phyloP scores from a whole-genome alignment of 2,113 vertebrate species.

The Thunnus maccoyii region DNA sequence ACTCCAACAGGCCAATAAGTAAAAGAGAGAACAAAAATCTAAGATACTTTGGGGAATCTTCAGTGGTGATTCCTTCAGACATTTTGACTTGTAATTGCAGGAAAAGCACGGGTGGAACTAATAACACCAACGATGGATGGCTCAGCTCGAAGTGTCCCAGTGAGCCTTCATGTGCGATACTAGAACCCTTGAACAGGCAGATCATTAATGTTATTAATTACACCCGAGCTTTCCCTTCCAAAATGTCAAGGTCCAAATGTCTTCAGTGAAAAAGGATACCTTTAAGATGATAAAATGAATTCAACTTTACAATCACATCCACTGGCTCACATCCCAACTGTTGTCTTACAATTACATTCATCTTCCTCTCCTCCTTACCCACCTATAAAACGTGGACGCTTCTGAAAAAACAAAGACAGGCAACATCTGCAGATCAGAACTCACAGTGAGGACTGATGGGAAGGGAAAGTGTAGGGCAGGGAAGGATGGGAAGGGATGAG shows the following conservation, averaged over 20 bases:
- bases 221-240: background rate
- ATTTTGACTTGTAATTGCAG: too few relatives aligned
- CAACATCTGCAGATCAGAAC: slow-evolving; percentile 56
- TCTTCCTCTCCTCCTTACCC: slow-evolving; percentile 11
- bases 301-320: background rate
- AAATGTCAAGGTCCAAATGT: background rate
- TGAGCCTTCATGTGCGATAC: too few relatives aligned
- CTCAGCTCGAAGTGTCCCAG: too few relatives aligned
- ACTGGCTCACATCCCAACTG: background rate
- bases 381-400: background rate
- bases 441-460: slow-evolving; percentile 41
- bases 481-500: slow-evolving; percentile 60
- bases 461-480: slow-evolving; percentile 46
- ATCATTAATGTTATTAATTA: background rate
- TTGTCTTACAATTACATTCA: background rate
- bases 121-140: too few relatives aligned
- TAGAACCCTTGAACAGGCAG: too few relatives aligned
- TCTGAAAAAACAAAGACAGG: slow-evolving; percentile 57
- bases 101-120: too few relatives aligned
- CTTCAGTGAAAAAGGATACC: background rate
- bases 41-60: too few relatives aligned
- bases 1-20: too few relatives aligned
- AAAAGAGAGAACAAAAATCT: too few relatives aligned
- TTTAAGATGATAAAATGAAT: too few relatives aligned
- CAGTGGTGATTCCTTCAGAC: too few relatives aligned